Percentiles rank a stretch among this genome's conserved stretches.
Conservation (phyloP, 53 echinoderm and acorn worm species). For the Patiria pectinifera region DNA sequence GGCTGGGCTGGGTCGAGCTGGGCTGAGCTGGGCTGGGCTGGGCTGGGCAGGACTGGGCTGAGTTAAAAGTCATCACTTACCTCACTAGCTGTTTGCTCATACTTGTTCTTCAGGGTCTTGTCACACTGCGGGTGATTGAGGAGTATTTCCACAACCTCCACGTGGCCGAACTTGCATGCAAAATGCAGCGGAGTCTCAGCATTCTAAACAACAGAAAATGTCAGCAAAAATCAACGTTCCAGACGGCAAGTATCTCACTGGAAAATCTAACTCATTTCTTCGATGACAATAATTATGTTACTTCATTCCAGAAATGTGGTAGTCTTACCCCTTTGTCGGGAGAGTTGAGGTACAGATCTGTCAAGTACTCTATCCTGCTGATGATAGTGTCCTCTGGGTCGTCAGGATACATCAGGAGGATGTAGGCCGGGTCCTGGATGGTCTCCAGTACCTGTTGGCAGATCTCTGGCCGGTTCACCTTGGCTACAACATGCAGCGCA, state of each 20-base stretch:
- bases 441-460: slow-evolving; percentile 75
- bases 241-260: too few species aligned
- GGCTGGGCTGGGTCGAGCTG: neutral
- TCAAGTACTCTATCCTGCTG: slow-evolving; percentile 70
- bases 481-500: slow-evolving; percentile 85
- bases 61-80: neutral
- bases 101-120: slow-evolving; percentile 72
- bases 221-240: neutral
- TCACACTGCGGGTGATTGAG: slow-evolving; percentile 73
- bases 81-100: slow-evolving; percentile 72
- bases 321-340: slow-evolving; percentile 95
- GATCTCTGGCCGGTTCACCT: slow-evolving; percentile 77
- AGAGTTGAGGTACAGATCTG: slow-evolving; percentile 87
- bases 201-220: slow-evolving; percentile 58
- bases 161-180: slow-evolving; percentile 92
- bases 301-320: neutral
- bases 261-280: too few species aligned
- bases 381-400: slow-evolving; percentile 56
- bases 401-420: slow-evolving; percentile 78
- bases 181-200: slow-evolving; percentile 93
- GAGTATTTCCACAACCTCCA: slow-evolving; percentile 72
- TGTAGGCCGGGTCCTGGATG: slow-evolving; percentile 73
- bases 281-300: too few species aligned
- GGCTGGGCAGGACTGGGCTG: neutral
- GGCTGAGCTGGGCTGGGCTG: neutral